Evolutionary conservation across 2,888 invertebrate species (phyloP), one percentile per base, ranked within the genome.

Genomic region (Pterostichus niger): DNA sequence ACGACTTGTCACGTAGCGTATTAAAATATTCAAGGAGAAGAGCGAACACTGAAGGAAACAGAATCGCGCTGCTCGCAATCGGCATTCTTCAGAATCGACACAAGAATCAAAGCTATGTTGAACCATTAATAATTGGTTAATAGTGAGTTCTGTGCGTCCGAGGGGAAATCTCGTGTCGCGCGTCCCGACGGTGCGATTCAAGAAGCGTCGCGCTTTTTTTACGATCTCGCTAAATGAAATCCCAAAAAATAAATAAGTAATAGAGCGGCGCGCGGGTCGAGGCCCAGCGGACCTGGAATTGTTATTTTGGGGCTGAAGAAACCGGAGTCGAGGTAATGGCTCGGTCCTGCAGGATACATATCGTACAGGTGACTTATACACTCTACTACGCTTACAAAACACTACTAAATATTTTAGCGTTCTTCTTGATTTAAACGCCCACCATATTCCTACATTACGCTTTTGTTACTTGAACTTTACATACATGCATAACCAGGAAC

Each of bases 121-220:
- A 44, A 40, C 80, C 68, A 84, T 84, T 84, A 84, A 84, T 84
- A 84, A 84, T 84, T 84, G 82, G 80, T 76, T 84, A 84, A 84
- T 84, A 83, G 83, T 78, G 83, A 61, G 75, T 76, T 54, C 81
- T 80, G 71, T 77, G 84, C 73, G 75, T 81, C 84, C 77, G 79
- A 78, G 71, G 84, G 84, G 84, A 84, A 84, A 84, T 84, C 84
- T 84, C 71, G 54, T 76, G 82, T 68, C 64, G 35, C 68, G 46
- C 78, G 59, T 84, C 84, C 83, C 84, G 56, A 52, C 33, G 84
- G 84, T 44, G 76, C 84, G 79, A 84, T 84, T 84, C 81, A 64
- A 49, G 78, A 49, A 78, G 77, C 83, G 83, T 46, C 75, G 61
- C 64, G 71, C 79, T 75, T 84, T 84, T 84, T 82, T 82, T 83